Conservation (phyloP, 2,797 vertebrate genomes). For the Holocentrus rufus region DNA sequence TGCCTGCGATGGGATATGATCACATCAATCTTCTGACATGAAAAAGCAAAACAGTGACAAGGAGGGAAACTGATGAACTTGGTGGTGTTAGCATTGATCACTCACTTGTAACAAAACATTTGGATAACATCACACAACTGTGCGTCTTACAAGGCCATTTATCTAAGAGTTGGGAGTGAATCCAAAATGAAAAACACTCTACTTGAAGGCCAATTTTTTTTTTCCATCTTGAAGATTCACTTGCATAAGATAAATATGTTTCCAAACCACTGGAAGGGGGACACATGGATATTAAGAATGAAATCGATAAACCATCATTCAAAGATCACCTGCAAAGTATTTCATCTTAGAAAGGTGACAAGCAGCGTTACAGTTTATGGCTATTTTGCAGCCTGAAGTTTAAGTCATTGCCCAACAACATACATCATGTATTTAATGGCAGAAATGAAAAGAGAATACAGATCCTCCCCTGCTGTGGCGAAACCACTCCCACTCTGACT, state of each 20-base stretch:
- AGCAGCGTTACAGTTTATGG: slow-evolving; percentile 75
- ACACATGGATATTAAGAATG: slow-evolving; percentile 19
- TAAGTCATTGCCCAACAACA: slow-evolving; percentile 37
- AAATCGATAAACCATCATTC: slow-evolving; percentile 25
- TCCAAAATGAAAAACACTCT: slow-evolving; percentile 54
- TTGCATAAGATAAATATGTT: slow-evolving; percentile 64
- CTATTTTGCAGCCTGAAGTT: slow-evolving; percentile 68
- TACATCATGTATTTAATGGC: slow-evolving; percentile 62
- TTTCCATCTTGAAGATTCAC: slow-evolving; percentile 55
- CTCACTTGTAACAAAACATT: slow-evolving; percentile 39
- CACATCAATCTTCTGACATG: slow-evolving; percentile 2
- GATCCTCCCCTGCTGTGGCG: slow-evolving; percentile 42
- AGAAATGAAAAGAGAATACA: slow-evolving; percentile 47
- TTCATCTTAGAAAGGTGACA: slow-evolving; percentile 67
- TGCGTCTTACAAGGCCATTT: slow-evolving; percentile 64
- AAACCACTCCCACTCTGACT: slow-evolving; percentile 50
- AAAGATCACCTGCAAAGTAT: slow-evolving; percentile 46
- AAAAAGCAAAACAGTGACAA: slow-evolving; percentile 32
- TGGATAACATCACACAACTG: slow-evolving; percentile 51
- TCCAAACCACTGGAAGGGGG: slow-evolving; percentile 9
- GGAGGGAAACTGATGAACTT: slow-evolving; percentile 11
- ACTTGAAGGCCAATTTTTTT: slow-evolving; percentile 50
- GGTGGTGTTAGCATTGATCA: slow-evolving; percentile 28
- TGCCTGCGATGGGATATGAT: slow-evolving; percentile 19
- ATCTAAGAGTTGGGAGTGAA: slow-evolving; percentile 48